phyloP scores from a whole-genome alignment of 2,888 invertebrate genomes.

The Leptinotarsa tumamoca region DNA sequence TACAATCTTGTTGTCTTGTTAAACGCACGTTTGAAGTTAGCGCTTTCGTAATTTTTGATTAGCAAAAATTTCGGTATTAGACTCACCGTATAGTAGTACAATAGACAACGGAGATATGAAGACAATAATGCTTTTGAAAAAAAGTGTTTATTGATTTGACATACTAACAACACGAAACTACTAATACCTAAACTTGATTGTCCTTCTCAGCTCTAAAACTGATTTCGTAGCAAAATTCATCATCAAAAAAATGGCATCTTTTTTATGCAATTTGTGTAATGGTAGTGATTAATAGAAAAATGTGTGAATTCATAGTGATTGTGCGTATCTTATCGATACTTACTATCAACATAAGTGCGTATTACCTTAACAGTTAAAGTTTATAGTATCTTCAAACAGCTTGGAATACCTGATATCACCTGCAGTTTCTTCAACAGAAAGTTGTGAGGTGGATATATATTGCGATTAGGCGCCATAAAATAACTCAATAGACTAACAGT shows the following conservation, averaged over 20 bases:
- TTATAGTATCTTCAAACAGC: slow-evolving; percentile 1
- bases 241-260: background rate
- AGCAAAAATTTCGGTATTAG: too few species aligned
- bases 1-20: too few species aligned
- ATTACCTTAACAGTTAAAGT: slow-evolving; percentile 6
- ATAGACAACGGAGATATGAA: too few species aligned
- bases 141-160: too few species aligned
- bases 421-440: slow-evolving; percentile 6
- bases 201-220: background rate
- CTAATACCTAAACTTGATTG: too few species aligned
- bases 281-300: background rate
- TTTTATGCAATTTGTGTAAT: background rate
- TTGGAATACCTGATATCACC: background rate
- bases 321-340: background rate
- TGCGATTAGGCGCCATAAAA: background rate
- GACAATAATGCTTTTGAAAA: too few species aligned
- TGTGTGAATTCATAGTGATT: background rate
- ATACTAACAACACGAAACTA: too few species aligned
- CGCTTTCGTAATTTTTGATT: too few species aligned
- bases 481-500: background rate
- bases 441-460: background rate
- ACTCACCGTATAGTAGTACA: too few species aligned
- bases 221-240: background rate
- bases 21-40: too few species aligned
- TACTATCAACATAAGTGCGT: slow-evolving; percentile 1